Evolutionary conservation across 2,888 invertebrate species (phyloP).

Genomic region (Nephrotoma flavescens): DNA sequence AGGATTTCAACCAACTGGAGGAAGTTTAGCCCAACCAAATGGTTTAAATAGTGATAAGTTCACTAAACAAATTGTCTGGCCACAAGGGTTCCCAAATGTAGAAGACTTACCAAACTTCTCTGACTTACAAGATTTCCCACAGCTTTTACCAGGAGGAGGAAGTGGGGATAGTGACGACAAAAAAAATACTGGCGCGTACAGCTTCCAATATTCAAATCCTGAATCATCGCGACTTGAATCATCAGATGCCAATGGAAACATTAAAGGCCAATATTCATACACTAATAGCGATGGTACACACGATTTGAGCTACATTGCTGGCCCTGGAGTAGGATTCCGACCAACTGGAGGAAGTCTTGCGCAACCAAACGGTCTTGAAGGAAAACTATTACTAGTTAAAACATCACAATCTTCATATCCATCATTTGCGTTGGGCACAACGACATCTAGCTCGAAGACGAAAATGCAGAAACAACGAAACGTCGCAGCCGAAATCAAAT

Average conservation of each 20-base stretch:
- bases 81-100: not conserved
- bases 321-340: slow-evolving; percentile 45
- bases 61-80: slow-evolving; percentile 20
- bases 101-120: not conserved
- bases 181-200: not conserved
- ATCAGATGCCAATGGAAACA: not conserved
- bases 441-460: not conserved
- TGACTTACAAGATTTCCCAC: not conserved
- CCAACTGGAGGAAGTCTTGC: slow-evolving; percentile 19
- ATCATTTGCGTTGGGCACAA: not conserved
- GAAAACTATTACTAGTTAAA: not conserved
- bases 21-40: slow-evolving; percentile 17
- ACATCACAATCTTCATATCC: not conserved
- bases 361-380: slow-evolving; percentile 14
- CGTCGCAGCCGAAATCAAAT: not conserved
- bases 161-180: slow-evolving; percentile 33
- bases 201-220: not conserved
- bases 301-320: slow-evolving; percentile 51
- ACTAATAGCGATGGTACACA: slow-evolving; percentile 51
- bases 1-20: slow-evolving; percentile 35
- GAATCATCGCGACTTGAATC: slow-evolving; percentile 15
- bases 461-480: not conserved
- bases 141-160: slow-evolving; percentile 30
- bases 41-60: slow-evolving; percentile 8
- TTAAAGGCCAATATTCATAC: slow-evolving; percentile 35